These are phyloP conservation scores for Sussaba pulchella DNA, from an alignment of 2,888 invertebrate genomes.

Conservation along the genomic window DNA sequence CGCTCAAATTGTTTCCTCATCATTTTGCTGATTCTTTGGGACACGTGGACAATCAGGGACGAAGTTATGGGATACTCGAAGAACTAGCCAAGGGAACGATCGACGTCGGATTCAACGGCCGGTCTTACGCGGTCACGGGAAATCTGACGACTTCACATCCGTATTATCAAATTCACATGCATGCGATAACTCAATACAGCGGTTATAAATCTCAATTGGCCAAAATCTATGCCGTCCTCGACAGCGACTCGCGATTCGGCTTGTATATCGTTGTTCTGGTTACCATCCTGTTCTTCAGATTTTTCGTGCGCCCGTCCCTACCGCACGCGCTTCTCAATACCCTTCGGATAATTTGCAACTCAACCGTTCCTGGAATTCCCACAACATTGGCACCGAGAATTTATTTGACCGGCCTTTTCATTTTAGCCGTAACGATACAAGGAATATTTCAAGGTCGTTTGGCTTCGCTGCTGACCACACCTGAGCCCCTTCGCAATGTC, in stretches of 20 bases:
- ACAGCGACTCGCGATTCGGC: neutral
- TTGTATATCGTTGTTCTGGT: constrained; percentile 5
- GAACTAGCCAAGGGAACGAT: neutral
- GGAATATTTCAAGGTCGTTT: constrained; percentile 8
- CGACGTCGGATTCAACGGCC: constrained; percentile 13
- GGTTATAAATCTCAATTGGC: constrained; percentile 22
- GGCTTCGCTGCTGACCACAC: constrained; percentile 4
- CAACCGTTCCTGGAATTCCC: neutral
- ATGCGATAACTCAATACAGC: neutral
- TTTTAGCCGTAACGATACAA: neutral
- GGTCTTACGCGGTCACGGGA: neutral
- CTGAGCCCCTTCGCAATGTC: neutral
- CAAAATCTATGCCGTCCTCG: neutral
- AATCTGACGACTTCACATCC: constrained; percentile 4
- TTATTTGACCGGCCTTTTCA: neutral
- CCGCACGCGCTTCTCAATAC: neutral
- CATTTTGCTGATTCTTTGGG: neutral
- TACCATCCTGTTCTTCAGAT: constrained; percentile 13
- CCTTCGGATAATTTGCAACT: constrained; percentile 4
- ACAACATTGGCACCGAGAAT: neutral
- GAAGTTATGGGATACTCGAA: neutral
- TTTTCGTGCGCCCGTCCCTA: neutral
- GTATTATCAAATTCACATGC: neutral
- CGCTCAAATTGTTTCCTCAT: neutral
- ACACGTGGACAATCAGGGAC: neutral